A percentile compares a stretch with the other conserved stretches of the same genome.
Evolutionary conservation across 2,113 vertebrate species (phyloP).

Genomic region (Nesogale talazaci): DNA sequence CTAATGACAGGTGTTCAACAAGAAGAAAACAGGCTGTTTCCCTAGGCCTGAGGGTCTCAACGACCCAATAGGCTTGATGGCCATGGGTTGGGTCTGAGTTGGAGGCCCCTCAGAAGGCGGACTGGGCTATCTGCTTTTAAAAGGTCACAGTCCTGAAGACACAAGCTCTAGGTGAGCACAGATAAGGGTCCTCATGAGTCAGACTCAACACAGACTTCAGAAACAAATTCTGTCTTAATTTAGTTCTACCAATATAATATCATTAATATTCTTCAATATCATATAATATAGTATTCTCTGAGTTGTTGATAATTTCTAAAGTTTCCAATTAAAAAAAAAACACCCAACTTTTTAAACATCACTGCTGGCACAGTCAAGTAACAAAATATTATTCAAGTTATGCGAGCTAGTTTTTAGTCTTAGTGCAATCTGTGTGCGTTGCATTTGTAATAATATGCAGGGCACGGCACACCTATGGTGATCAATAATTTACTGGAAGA

Average conservation of each 20-base stretch:
- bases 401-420: neutral
- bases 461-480: neutral
- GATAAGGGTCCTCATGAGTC: neutral
- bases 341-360: neutral
- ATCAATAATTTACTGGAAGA: neutral
- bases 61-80: too few relatives aligned
- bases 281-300: too few relatives aligned
- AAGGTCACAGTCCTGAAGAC: neutral
- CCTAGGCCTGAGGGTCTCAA: too few relatives aligned
- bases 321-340: too few relatives aligned
- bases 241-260: neutral
- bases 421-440: neutral
- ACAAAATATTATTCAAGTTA: constrained; percentile 46
- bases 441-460: neutral
- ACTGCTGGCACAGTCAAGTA: constrained; percentile 28
- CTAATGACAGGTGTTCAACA: too few relatives aligned
- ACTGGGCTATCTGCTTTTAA: neutral
- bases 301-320: too few relatives aligned
- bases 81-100: too few relatives aligned
- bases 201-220: neutral
- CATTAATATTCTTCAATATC: too few relatives aligned
- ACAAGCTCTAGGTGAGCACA: neutral
- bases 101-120: neutral
- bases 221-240: neutral
- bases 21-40: too few relatives aligned